These are phyloP conservation scores for Psilopsiagon aurifrons DNA, from an alignment of 2,113 vertebrate genomes.

Conservation along the genomic window DNA sequence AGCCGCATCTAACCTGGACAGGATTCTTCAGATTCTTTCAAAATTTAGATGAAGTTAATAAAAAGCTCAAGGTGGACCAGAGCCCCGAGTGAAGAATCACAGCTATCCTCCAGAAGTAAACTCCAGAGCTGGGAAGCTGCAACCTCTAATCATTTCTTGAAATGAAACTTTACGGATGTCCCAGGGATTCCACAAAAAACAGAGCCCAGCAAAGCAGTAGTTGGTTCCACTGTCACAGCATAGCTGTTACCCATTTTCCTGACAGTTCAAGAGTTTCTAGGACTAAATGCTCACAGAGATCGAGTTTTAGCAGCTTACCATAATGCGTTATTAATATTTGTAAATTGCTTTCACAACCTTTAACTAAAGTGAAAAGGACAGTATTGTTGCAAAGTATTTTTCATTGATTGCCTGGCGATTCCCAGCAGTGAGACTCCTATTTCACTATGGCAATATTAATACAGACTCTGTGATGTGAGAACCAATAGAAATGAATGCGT, in stretches of 20 bases:
- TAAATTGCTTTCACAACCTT: constrained; percentile 34
- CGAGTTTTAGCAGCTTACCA: background rate
- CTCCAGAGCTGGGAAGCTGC: background rate
- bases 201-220: background rate
- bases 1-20: background rate
- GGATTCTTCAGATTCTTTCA: background rate
- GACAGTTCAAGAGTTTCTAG: background rate
- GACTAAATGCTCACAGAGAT: background rate
- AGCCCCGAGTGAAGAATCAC: background rate
- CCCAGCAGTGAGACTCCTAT: constrained; percentile 46
- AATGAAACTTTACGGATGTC: background rate
- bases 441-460: constrained; percentile 43
- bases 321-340: constrained; percentile 20
- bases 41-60: background rate
- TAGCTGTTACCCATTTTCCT: background rate
- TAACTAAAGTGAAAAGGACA: constrained; percentile 8
- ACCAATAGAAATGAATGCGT: constrained; percentile 19
- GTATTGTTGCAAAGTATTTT: constrained; percentile 15
- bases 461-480: constrained; percentile 29
- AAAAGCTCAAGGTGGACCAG: background rate
- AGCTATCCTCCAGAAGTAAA: background rate
- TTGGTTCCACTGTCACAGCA: background rate
- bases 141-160: background rate
- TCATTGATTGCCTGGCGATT: constrained; percentile 47
- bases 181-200: background rate